phyloP scores from a whole-genome alignment of 2,113 vertebrate species.

The Amphilophus citrinellus region DNA sequence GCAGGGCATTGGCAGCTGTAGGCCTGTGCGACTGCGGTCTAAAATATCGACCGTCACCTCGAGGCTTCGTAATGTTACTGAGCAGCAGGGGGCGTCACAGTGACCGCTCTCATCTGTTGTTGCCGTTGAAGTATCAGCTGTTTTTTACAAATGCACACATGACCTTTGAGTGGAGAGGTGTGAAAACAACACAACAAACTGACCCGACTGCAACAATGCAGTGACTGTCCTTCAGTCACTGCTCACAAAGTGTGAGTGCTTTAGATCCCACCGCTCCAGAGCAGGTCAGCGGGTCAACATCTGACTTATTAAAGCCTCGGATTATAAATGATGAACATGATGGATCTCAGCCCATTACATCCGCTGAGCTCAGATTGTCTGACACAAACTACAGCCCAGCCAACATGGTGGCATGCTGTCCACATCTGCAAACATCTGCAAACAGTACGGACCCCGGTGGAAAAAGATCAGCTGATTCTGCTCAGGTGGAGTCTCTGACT shows the following conservation, averaged over 20 bases:
- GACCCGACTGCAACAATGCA: not conserved
- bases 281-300: not conserved
- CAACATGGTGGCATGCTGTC: not conserved
- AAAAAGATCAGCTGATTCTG: too few relatives aligned
- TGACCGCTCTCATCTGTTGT: too few relatives aligned
- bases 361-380: not conserved
- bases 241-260: not conserved
- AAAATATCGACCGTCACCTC: too few relatives aligned
- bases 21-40: too few relatives aligned
- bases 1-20: too few relatives aligned
- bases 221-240: not conserved
- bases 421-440: not conserved
- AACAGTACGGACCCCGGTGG: too few relatives aligned
- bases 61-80: too few relatives aligned
- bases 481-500: too few relatives aligned
- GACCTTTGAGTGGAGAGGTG: not conserved
- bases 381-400: not conserved
- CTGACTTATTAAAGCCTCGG: not conserved
- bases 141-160: not conserved
- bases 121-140: too few relatives aligned
- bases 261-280: not conserved
- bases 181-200: not conserved
- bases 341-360: not conserved
- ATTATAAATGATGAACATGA: not conserved
- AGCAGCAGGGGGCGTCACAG: too few relatives aligned